Evolutionary conservation across 2,113 vertebrate genomes (phyloP).

Genomic region (Lasiurus cinereus): DNA sequence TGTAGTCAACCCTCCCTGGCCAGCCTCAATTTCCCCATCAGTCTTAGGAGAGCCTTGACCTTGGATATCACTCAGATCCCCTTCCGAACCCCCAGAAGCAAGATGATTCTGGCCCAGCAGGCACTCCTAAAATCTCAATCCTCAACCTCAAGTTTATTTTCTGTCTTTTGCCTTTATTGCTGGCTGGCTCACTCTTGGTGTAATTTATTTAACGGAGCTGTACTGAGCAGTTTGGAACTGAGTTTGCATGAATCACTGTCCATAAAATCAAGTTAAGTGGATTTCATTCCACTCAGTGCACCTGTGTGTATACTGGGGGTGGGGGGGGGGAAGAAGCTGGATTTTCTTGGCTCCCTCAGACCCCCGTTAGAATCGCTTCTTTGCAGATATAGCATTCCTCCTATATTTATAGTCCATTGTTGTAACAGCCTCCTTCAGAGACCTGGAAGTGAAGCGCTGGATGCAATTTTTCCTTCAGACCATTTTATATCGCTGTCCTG

Average conservation of each 20-base stretch:
- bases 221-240: constrained; percentile 80
- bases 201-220: constrained; percentile 83
- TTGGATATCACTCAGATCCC: constrained; percentile 34
- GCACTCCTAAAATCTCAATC: constrained; percentile 73
- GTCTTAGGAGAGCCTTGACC: constrained; percentile 36
- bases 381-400: constrained; percentile 65
- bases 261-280: constrained; percentile 85
- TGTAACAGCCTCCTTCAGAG: constrained; percentile 75
- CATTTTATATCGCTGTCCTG: constrained; percentile 73
- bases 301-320: constrained; percentile 62
- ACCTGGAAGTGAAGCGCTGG: constrained; percentile 67
- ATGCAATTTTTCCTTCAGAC: constrained; percentile 76
- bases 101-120: neutral
- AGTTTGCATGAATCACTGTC: constrained; percentile 85
- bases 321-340: constrained; percentile 51
- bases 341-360: constrained; percentile 77
- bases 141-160: constrained; percentile 76
- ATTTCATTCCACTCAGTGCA: constrained; percentile 79
- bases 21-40: constrained; percentile 51
- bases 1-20: neutral
- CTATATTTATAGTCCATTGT: constrained; percentile 80
- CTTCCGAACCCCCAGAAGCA: neutral
- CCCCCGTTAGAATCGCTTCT: constrained; percentile 71
- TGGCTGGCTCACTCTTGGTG: constrained; percentile 74
- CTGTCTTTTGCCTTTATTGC: constrained; percentile 78